Conservation (phyloP, 2,888 invertebrate genomes). For the Erebia aethiops region DNA sequence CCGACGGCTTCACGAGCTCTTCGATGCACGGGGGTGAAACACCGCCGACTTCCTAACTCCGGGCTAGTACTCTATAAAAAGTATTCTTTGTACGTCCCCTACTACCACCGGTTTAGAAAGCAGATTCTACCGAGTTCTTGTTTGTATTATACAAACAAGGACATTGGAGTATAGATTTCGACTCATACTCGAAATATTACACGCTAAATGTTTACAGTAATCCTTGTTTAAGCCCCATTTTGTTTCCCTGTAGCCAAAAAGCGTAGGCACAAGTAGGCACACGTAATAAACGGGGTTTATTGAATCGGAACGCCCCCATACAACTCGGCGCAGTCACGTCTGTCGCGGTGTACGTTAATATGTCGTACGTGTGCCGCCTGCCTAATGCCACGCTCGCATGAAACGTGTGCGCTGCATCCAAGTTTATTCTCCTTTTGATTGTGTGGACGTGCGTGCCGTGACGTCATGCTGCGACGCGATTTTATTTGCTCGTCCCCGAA, state of each 20-base stretch:
- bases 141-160: too few species aligned
- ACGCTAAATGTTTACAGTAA: neutral
- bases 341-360: constrained; percentile 75
- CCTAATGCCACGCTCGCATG: constrained; percentile 54
- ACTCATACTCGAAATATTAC: too few species aligned
- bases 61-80: too few species aligned
- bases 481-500: constrained; percentile 21
- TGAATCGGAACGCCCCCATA: constrained; percentile 56
- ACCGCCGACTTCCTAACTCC: too few species aligned
- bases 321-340: constrained; percentile 58
- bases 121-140: too few species aligned
- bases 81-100: too few species aligned
- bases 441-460: constrained; percentile 64
- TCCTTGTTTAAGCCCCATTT: constrained; percentile 11
- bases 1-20: too few species aligned
- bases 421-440: constrained; percentile 74
- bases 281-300: constrained; percentile 53
- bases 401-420: constrained; percentile 49
- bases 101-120: too few species aligned
- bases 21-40: too few species aligned
- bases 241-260: constrained; percentile 12
- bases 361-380: constrained; percentile 67
- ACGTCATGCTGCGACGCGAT: constrained; percentile 47
- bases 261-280: constrained; percentile 11
- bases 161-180: too few species aligned